These are phyloP conservation scores for Lasioglossum baleicum DNA, from an alignment of 1,140 invertebrate species.

Conservation along the genomic window DNA sequence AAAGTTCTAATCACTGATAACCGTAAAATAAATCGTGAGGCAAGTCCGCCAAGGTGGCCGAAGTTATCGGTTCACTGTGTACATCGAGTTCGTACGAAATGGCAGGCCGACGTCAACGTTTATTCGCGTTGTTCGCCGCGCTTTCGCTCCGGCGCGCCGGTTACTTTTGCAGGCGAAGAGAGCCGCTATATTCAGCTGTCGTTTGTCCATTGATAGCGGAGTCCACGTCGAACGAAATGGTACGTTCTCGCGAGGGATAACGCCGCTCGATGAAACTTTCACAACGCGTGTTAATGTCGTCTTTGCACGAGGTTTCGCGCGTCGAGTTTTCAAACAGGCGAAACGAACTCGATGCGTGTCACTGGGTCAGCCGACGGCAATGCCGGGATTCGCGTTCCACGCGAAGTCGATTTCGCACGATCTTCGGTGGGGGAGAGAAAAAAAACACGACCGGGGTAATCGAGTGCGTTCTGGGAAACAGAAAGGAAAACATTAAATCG, in stretches of 20 bases:
- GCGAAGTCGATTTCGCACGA: neutral
- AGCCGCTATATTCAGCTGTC: neutral
- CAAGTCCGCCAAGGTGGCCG: neutral
- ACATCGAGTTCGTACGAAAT: neutral
- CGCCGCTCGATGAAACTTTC: constrained; percentile 51
- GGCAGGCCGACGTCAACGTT: neutral
- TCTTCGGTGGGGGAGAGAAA: neutral
- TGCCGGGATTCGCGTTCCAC: neutral
- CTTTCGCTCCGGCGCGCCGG: too few species aligned
- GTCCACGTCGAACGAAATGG: neutral
- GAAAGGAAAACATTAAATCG: neutral
- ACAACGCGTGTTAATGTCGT: constrained; percentile 36
- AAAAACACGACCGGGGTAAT: neutral
- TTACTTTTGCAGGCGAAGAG: neutral
- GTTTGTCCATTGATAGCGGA: neutral
- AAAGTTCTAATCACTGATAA: too few species aligned
- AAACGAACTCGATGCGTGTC: constrained; percentile 47
- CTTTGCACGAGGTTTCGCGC: constrained; percentile 26
- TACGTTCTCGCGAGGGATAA: neutral
- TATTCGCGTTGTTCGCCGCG: neutral
- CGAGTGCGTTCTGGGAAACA: neutral
- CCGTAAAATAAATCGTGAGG: too few species aligned
- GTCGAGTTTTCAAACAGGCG: constrained; percentile 35
- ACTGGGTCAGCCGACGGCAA: constrained; percentile 45
- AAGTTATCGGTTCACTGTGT: neutral